Evolutionary conservation across 2,797 vertebrate genomes (phyloP).

Genomic region (Acrossocheilus fasciatus): DNA sequence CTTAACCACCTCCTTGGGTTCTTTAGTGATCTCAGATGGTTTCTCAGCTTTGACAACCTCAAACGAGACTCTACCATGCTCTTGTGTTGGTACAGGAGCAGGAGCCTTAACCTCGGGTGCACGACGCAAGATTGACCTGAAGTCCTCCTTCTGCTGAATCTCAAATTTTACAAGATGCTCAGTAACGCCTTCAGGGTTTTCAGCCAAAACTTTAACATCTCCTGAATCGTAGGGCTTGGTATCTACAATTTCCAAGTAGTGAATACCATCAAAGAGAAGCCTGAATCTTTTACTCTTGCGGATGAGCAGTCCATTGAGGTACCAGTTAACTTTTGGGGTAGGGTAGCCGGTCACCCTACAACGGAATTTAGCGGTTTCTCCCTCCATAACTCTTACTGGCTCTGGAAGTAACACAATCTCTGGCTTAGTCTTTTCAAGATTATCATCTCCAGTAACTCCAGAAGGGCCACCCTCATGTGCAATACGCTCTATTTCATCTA

Average conservation of each 20-base stretch:
- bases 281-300: conserved; percentile 97
- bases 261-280: conserved; percentile 96
- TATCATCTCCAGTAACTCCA: conserved; percentile 84
- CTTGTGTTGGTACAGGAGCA: conserved; percentile 71
- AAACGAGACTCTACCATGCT: conserved; percentile 87
- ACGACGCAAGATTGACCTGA: conserved; percentile 91
- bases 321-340: conserved; percentile 97
- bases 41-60: conserved; percentile 90
- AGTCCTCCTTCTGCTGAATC: conserved; percentile 94
- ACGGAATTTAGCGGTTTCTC: conserved; percentile 93
- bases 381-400: conserved; percentile 89
- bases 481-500: conserved; percentile 92
- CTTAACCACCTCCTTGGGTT: conserved; percentile 89
- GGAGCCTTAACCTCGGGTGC: conserved; percentile 87
- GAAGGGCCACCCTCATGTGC: conserved; percentile 89
- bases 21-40: conserved; percentile 76
- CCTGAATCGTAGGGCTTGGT: conserved; percentile 95
- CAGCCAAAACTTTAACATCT: conserved; percentile 92
- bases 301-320: conserved; percentile 96
- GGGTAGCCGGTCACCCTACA: conserved; percentile 97
- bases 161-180: conserved; percentile 95
- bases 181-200: conserved; percentile 89
- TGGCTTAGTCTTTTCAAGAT: conserved; percentile 91
- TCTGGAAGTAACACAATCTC: conserved; percentile 96
- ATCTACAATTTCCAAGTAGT: conserved; percentile 95